phyloP scores from a whole-genome alignment of 2,888 invertebrate genomes.

The Agriotes lineatus region DNA sequence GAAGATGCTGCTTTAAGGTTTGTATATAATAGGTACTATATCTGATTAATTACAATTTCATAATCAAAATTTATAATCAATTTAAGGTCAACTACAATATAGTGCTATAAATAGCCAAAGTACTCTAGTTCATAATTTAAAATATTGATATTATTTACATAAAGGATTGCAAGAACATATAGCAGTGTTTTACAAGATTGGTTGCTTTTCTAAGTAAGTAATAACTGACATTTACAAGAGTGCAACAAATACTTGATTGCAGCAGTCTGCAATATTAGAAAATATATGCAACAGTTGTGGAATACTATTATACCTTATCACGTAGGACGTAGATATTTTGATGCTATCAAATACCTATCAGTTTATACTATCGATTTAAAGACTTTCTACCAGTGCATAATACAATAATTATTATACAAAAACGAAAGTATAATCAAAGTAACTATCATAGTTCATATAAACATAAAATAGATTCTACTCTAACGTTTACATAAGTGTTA shows the following conservation, averaged over 20 bases:
- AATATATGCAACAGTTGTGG: not conserved
- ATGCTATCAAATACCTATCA: not conserved
- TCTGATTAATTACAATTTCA: no score
- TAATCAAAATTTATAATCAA: no score
- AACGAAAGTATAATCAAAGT: not conserved
- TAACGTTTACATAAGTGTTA: constrained; percentile 25
- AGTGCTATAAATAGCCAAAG: not conserved
- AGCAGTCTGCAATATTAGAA: not conserved
- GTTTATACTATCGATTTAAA: constrained; percentile 5
- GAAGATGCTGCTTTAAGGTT: no score
- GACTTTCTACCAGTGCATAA: constrained; percentile 15
- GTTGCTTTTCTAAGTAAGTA: not conserved
- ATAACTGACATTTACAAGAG: not conserved
- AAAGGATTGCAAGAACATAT: constrained; percentile 1
- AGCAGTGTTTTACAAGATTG: constrained; percentile 1
- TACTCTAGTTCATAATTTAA: not conserved
- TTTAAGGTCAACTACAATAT: not conserved
- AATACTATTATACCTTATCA: not conserved
- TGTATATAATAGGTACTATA: no score
- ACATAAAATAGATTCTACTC: constrained; percentile 17
- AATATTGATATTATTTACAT: constrained; percentile 11
- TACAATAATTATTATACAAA: not conserved
- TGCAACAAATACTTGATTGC: not conserved
- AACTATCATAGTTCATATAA: not conserved
- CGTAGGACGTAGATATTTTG: not conserved